Evolutionary conservation across 2,113 vertebrate genomes (phyloP).

Genomic region (Tetrao urogallus): DNA sequence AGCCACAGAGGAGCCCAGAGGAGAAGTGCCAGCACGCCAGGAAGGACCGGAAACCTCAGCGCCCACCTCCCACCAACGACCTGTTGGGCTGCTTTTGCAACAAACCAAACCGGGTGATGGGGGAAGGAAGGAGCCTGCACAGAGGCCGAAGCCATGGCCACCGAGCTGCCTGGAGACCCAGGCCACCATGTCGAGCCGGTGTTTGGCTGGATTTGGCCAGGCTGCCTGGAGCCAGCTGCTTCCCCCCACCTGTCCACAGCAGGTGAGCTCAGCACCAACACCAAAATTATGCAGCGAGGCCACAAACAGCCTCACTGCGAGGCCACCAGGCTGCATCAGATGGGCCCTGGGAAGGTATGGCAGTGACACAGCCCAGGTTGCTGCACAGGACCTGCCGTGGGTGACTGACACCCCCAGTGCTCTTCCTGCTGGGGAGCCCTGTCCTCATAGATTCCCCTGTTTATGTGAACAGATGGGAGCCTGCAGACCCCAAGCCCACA

Average conservation of each 20-base stretch:
- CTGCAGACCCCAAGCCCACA: background rate
- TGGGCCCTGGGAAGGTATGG: background rate
- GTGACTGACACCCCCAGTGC: background rate
- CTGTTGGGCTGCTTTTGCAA: background rate
- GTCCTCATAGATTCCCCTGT: rapidly evolving
- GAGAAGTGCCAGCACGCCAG: background rate
- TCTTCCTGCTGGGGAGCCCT: background rate
- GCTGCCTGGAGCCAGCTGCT: background rate
- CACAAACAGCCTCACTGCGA: rapidly evolving
- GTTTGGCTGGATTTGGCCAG: background rate
- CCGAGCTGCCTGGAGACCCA: background rate
- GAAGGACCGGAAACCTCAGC: background rate
- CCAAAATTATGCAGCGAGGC: background rate
- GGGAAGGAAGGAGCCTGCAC: background rate
- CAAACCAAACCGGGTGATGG: background rate
- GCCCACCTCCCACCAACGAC: background rate
- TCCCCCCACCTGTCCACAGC: background rate
- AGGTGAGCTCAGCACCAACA: background rate
- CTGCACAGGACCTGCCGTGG: background rate
- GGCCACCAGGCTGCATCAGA: rapidly evolving
- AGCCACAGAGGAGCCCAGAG: background rate
- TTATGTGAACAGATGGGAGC: background rate
- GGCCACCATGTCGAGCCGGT: background rate
- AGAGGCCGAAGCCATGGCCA: background rate
- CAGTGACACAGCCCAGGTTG: background rate